A percentile compares a stretch with the other conserved stretches of the same genome.
These are phyloP conservation scores for Paradisaea rubra DNA, from an alignment of 2,113 vertebrate species.

Conservation along the genomic window DNA sequence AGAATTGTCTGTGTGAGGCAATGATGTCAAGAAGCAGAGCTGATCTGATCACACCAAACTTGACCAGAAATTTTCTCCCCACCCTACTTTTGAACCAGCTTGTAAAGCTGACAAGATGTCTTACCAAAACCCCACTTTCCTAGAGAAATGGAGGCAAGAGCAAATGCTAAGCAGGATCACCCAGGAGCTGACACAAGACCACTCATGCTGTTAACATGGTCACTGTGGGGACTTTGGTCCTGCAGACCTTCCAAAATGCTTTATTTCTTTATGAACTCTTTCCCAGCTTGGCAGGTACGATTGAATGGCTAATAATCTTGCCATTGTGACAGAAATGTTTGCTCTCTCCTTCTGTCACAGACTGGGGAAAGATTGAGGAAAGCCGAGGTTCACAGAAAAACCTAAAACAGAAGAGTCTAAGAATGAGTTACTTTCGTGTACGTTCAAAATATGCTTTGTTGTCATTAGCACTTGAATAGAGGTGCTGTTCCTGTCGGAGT, in stretches of 20 bases:
- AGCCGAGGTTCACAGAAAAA: background rate
- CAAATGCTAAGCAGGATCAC: background rate
- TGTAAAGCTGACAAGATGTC: background rate
- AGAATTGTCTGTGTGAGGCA: background rate
- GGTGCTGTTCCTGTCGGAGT: accelerated
- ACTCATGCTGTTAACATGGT: background rate
- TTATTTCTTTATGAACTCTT: background rate
- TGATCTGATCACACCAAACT: background rate
- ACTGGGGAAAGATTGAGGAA: background rate
- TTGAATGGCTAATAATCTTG: background rate
- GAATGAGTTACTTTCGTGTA: background rate
- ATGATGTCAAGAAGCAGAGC: background rate
- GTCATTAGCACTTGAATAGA: background rate
- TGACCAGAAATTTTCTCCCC: background rate
- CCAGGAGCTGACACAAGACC: background rate
- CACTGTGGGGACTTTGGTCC: background rate
- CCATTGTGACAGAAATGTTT: background rate
- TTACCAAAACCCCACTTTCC: background rate
- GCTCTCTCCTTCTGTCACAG: background rate
- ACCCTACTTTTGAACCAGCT: background rate
- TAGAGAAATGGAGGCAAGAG: background rate
- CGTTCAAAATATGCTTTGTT: background rate
- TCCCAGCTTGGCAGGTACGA: background rate
- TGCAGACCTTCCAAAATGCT: background rate
- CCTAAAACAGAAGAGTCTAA: background rate